Evolutionary conservation across 2,113 vertebrate species (phyloP).

Genomic region (Vanacampus margaritifer): DNA sequence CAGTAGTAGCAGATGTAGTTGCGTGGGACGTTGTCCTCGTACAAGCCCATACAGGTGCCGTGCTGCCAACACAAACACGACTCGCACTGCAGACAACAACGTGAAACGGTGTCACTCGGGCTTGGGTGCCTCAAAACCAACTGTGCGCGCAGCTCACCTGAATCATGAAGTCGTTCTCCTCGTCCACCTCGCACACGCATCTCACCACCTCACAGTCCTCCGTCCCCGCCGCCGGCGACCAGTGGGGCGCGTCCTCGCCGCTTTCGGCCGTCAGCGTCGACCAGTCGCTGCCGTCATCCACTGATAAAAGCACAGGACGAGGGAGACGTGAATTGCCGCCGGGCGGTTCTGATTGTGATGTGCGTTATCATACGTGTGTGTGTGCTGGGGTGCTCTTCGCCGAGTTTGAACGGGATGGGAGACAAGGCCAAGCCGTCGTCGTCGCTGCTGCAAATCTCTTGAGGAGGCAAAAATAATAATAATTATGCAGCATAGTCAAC

Average conservation of each 20-base stretch:
- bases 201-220: conserved; percentile 87
- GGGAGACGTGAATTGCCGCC: not conserved
- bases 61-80: conserved; percentile 97
- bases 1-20: conserved; percentile 94
- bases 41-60: conserved; percentile 94
- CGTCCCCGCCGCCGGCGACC: conserved; percentile 72
- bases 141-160: conserved; percentile 74
- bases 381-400: conserved; percentile 49
- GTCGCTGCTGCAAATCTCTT: conserved; percentile 76
- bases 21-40: conserved; percentile 92
- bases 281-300: conserved; percentile 90
- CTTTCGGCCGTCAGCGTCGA: conserved; percentile 90
- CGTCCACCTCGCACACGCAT: conserved; percentile 92
- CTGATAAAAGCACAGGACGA: not conserved
- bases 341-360: not conserved
- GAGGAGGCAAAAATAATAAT: not conserved
- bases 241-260: conserved; percentile 82
- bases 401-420: conserved; percentile 69
- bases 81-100: conserved; percentile 79
- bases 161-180: conserved; percentile 99
- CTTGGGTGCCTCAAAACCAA: not conserved
- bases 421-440: conserved; percentile 79
- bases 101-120: too few species aligned
- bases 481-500: too few species aligned
- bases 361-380: not conserved